Evolutionary conservation across 1,140 invertebrate species (phyloP).

Genomic region (Gryllus bimaculatus): DNA sequence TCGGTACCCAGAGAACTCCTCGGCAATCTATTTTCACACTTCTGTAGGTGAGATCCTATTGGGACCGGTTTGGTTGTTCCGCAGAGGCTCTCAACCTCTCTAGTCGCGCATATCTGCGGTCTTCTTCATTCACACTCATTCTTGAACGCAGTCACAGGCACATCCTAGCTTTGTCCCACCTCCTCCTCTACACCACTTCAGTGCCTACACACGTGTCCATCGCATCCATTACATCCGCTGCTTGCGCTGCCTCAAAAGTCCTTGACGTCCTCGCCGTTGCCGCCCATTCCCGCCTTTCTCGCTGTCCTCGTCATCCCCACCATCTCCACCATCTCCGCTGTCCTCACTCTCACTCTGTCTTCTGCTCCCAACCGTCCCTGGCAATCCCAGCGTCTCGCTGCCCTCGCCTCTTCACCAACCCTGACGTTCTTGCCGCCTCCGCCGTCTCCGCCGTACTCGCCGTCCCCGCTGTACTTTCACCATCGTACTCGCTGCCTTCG

Average conservation of each 20-base stretch:
- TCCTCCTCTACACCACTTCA: not conserved
- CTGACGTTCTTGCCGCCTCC: not conserved
- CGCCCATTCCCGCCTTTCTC: not conserved
- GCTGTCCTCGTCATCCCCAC: not conserved
- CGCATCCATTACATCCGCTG: not conserved
- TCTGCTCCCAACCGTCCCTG: not conserved
- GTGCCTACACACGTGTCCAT: not conserved
- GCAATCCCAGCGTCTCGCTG: not conserved
- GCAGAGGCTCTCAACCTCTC: too few species aligned
- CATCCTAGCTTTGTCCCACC: not conserved
- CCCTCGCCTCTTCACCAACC: not conserved
- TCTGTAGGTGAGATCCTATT: too few species aligned
- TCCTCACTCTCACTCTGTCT: not conserved
- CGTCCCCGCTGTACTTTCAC: not conserved
- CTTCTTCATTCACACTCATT: not conserved
- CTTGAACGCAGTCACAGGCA: not conserved
- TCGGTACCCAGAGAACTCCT: too few species aligned
- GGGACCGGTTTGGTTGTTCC: too few species aligned
- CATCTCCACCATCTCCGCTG: not conserved
- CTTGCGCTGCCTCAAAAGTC: not conserved
- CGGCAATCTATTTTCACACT: too few species aligned
- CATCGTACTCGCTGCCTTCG: not conserved
- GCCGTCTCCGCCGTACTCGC: not conserved
- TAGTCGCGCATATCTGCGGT: too few species aligned
- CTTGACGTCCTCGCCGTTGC: not conserved